Conservation (phyloP, 2,113 vertebrate species). For the Lepisosteus oculatus region DNA sequence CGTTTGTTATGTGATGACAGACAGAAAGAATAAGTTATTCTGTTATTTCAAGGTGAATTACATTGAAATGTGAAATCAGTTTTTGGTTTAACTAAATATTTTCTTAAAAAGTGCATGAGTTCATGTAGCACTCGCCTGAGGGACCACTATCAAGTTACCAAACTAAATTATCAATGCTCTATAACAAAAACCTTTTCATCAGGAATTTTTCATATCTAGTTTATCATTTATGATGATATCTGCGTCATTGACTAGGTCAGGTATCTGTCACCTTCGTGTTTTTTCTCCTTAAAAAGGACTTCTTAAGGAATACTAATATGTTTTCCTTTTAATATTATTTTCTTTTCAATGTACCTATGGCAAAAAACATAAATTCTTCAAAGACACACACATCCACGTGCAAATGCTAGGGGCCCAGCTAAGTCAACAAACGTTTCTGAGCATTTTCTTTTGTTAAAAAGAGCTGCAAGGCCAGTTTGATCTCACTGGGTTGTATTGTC, state of each 20-base stretch:
- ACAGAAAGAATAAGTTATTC: too few relatives aligned
- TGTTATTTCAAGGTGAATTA: not conserved
- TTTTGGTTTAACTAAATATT: not conserved
- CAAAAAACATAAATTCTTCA: not conserved
- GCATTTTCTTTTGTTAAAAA: conserved; percentile 12
- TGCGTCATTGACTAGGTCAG: not conserved
- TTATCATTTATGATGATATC: too few relatives aligned
- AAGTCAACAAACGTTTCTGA: not conserved
- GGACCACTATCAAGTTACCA: not conserved
- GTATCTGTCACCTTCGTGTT: not conserved
- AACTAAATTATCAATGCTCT: conserved; percentile 12
- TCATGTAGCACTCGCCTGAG: conserved; percentile 3
- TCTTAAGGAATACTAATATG: too few relatives aligned
- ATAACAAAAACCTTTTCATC: conserved; percentile 3
- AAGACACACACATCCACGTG: not conserved
- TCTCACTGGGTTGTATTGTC: not conserved
- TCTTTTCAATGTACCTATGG: not conserved
- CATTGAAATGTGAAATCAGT: not conserved
- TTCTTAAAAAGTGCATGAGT: not conserved
- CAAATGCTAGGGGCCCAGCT: conserved; percentile 1
- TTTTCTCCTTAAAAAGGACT: too few relatives aligned
- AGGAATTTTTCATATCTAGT: not conserved
- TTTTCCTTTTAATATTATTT: not conserved
- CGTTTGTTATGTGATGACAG: too few relatives aligned
- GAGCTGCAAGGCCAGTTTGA: conserved; percentile 5